Conservation (phyloP, 1,140 invertebrate species). For the Yoshiicerus persimilis region DNA sequence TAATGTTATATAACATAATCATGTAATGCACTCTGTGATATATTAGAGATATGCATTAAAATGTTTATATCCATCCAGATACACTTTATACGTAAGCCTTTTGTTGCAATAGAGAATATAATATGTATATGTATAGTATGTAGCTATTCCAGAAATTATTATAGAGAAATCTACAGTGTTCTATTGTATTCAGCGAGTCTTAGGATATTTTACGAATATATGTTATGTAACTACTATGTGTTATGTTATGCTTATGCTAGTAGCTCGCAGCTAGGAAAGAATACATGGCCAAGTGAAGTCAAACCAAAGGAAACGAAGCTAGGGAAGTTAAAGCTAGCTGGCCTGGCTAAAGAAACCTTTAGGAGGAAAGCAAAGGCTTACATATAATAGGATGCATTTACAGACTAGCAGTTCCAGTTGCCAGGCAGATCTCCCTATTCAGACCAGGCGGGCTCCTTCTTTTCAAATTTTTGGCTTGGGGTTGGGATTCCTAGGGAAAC, state of each 20-base stretch:
- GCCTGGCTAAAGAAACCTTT: background rate
- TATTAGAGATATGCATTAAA: background rate
- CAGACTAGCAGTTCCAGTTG: background rate
- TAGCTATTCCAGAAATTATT: background rate
- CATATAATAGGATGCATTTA: background rate
- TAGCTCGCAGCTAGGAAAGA: background rate
- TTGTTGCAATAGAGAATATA: background rate
- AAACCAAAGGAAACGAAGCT: background rate
- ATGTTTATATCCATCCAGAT: background rate
- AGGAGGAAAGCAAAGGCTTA: background rate
- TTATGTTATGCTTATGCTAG: no score
- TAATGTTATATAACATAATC: background rate
- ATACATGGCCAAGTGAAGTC: background rate
- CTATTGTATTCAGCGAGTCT: background rate
- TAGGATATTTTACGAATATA: background rate
- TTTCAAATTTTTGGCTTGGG: conserved; percentile 24
- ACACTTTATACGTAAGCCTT: background rate
- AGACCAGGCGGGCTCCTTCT: conserved; percentile 23
- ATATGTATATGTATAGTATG: background rate
- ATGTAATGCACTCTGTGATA: background rate
- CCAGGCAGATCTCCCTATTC: conserved; percentile 17
- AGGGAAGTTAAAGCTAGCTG: background rate
- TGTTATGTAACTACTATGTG: no score
- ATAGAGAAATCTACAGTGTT: background rate
- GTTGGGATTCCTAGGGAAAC: conserved; percentile 20